Percentiles rank a stretch among this genome's conserved stretches.
Conservation (phyloP, 2,888 invertebrate species). For the Tiphia femorata region DNA sequence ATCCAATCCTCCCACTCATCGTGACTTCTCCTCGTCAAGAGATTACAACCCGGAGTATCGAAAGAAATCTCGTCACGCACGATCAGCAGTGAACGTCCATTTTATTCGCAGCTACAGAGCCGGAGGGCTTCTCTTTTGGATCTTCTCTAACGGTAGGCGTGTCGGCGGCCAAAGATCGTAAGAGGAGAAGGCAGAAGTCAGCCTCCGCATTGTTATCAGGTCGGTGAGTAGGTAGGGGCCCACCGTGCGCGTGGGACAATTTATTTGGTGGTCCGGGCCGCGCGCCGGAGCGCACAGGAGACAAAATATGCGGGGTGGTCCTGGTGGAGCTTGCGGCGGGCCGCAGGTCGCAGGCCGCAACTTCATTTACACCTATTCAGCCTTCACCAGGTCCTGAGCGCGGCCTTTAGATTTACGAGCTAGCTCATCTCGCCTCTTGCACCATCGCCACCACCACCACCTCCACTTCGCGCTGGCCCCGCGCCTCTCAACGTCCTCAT, state of each 20-base stretch:
- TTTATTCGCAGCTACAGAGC: too few species aligned
- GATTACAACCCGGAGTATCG: too few species aligned
- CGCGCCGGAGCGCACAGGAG: slow-evolving; percentile 34
- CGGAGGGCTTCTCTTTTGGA: too few species aligned
- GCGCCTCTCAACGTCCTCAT: not conserved
- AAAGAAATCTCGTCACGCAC: too few species aligned
- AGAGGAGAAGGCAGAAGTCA: slow-evolving; percentile 8
- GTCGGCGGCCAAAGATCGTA: not conserved
- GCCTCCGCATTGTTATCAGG: slow-evolving; percentile 6
- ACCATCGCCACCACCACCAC: not conserved
- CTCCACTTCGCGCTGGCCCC: too few species aligned
- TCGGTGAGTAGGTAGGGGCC: slow-evolving; percentile 21
- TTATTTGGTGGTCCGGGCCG: slow-evolving; percentile 33
- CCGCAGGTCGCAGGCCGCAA: slow-evolving; percentile 64
- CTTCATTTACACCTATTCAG: slow-evolving; percentile 68
- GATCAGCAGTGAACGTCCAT: too few species aligned
- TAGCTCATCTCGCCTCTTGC: slow-evolving; percentile 41
- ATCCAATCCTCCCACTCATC: too few species aligned
- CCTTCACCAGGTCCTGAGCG: slow-evolving; percentile 42
- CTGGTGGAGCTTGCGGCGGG: slow-evolving; percentile 43
- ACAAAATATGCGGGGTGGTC: slow-evolving; percentile 59
- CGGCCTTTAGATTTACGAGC: slow-evolving; percentile 61
- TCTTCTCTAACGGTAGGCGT: not conserved
- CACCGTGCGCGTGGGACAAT: slow-evolving; percentile 33
- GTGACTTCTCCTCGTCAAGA: too few species aligned